Evolutionary conservation across 2,888 invertebrate genomes (phyloP).

Genomic region (Lampropteryx suffumata): DNA sequence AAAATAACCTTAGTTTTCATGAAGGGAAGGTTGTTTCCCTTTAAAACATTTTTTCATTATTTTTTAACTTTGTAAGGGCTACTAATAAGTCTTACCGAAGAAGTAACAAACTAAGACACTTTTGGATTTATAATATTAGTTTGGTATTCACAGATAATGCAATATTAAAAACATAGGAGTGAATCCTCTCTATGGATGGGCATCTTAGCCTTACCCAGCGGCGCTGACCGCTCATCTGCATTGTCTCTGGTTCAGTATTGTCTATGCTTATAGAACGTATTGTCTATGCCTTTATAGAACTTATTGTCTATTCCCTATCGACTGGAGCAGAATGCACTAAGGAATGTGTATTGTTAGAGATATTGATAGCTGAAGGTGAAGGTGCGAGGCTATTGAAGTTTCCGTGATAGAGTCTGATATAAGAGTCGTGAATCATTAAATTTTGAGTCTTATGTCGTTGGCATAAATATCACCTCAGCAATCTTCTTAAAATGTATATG

Average conservation of each 20-base stretch:
- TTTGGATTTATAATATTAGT: no score
- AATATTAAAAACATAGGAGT: not conserved
- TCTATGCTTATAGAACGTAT: slow-evolving; percentile 17
- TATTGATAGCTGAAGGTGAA: slow-evolving; percentile 21
- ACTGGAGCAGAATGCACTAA: slow-evolving; percentile 9
- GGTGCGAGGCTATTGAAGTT: slow-evolving; percentile 2
- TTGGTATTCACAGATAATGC: no score
- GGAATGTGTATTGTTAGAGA: slow-evolving; percentile 21
- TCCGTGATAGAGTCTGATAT: slow-evolving; percentile 5
- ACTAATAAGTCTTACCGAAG: no score
- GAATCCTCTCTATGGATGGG: not conserved
- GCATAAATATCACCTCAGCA: no score
- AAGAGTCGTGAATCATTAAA: no score
- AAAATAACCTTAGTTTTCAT: no score
- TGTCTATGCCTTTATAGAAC: not conserved
- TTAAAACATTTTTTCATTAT: no score
- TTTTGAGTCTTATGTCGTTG: no score
- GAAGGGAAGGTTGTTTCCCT: no score
- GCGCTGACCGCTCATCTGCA: slow-evolving; percentile 28
- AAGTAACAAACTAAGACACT: no score
- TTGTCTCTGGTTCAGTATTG: slow-evolving; percentile 28
- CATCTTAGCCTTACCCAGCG: slow-evolving; percentile 10
- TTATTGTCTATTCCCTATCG: slow-evolving; percentile 13
- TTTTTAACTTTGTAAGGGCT: no score
- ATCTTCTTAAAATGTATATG: no score